Percentiles rank a stretch among this genome's conserved stretches.
Conservation (phyloP, 2,888 invertebrate species). For the Antheraea assamensis region DNA sequence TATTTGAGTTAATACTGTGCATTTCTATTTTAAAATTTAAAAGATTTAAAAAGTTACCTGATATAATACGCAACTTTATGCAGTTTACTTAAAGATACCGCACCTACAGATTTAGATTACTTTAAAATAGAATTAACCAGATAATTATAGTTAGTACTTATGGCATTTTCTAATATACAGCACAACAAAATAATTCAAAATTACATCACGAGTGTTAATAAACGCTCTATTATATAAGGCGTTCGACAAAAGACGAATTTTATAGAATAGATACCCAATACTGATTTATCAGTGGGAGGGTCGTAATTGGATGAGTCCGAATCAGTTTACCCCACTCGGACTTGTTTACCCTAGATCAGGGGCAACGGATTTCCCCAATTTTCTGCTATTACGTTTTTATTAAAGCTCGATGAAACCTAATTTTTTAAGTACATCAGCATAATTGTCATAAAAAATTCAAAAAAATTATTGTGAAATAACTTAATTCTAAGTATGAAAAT, state of each 20-base stretch:
- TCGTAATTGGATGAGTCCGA: constrained; percentile 78
- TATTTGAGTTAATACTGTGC: too few relatives aligned
- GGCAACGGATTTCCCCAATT: constrained; percentile 64
- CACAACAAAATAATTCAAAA: too few relatives aligned
- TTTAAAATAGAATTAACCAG: not conserved
- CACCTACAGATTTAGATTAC: not conserved
- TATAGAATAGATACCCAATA: constrained; percentile 44
- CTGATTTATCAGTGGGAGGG: constrained; percentile 43
- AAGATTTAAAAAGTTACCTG: not conserved
- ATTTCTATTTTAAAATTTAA: not conserved
- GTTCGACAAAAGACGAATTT: constrained; percentile 26
- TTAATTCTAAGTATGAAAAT: too few relatives aligned
- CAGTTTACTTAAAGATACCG: not conserved
- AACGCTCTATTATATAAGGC: not conserved
- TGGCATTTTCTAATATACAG: too few relatives aligned
- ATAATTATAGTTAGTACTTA: too few relatives aligned
- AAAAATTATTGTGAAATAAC: not conserved
- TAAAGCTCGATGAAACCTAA: constrained; percentile 17
- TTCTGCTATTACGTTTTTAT: constrained; percentile 47
- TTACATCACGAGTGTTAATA: not conserved
- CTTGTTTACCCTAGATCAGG: constrained; percentile 74
- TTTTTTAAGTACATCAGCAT: not conserved
- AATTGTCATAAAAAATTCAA: not conserved
- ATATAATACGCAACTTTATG: not conserved
- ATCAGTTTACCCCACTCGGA: constrained; percentile 79